Evolutionary conservation across 2,888 invertebrate genomes (phyloP).

Genomic region (Smittia sp.): DNA sequence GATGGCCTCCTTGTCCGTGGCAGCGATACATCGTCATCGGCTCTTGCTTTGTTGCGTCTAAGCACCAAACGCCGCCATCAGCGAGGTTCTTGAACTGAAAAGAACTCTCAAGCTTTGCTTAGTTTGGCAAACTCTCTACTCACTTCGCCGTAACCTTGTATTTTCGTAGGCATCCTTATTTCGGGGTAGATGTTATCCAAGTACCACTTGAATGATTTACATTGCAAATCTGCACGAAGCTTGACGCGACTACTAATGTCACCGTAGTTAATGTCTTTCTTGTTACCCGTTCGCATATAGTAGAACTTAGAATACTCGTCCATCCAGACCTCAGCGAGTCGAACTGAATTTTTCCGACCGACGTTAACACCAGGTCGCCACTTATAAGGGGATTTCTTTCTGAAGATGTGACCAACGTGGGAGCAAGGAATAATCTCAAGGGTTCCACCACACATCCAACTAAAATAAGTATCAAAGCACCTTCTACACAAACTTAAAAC

Average conservation of each 20-base stretch:
- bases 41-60: not conserved
- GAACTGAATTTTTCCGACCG: not conserved
- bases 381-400: slow-evolving; percentile 58
- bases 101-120: not conserved
- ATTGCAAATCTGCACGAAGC: slow-evolving; percentile 65
- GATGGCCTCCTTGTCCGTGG: slow-evolving; percentile 15
- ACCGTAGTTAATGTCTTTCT: slow-evolving; percentile 72
- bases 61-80: not conserved
- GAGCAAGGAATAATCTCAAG: slow-evolving; percentile 46
- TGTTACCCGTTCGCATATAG: slow-evolving; percentile 16
- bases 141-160: not conserved
- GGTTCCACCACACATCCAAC: slow-evolving; percentile 43
- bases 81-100: not conserved
- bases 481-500: no score
- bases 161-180: slow-evolving; percentile 4
- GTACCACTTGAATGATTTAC: slow-evolving; percentile 83
- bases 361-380: slow-evolving; percentile 64
- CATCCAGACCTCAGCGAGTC: slow-evolving; percentile 36
- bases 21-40: not conserved
- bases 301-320: slow-evolving; percentile 29
- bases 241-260: slow-evolving; percentile 69
- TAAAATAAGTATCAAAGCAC: no score
- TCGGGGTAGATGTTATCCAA: slow-evolving; percentile 81
- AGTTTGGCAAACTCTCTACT: not conserved
- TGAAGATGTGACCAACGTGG: slow-evolving; percentile 46